Base-by-base conservation (phyloP, 2,888 invertebrate genomes). In the Lasiommata megera region DNA sequence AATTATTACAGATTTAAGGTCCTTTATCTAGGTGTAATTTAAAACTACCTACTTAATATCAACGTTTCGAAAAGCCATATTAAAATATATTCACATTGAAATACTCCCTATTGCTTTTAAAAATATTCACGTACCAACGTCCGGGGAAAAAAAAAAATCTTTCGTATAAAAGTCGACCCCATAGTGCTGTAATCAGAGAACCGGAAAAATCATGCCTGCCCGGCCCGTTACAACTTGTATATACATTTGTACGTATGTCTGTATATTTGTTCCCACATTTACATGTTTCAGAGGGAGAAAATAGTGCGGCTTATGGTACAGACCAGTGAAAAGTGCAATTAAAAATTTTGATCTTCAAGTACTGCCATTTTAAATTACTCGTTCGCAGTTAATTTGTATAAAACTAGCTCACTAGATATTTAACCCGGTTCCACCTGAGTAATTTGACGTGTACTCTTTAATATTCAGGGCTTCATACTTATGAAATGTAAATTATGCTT, bases 191-290 rank as follows among this genome's bases (percentile, higher is more conserved):
- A 67, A 11, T 61, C 65, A 69, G 62, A 58, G 52, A 66, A 66
- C 74, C 74, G 74, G 71, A 67, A 76, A 72, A 70, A 72, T 69
- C 69, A 67, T 62, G 67, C 65, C 65, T 63, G 66, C 61, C 60
- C 62, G 53, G 56, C 59, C 60, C 56, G 63, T 51, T 61, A 48
- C 55, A 44, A 53, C 46, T 11, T 8, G 16, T 43, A 28, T 53
- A 53, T 47, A 47, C 41, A 43, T 56, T 3, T 51, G 29, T 34
- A 44, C 18, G 37, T 41, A 34, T 48, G 12, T 52, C 17, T 48
- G 14, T 8, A 18, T 52, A 7, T 51, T 28, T 51, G 51, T 51
- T 51, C 38, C 51, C 40, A 51, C 51, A 47, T 51, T 47, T 47
- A 48, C 52, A 56, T 56, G 29, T 48, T 53, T 53, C 48, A 55